A percentile compares a stretch with the other conserved stretches of the same genome.
Evolutionary conservation across 2,888 invertebrate genomes (phyloP).

Genomic region (Rotaria macrura): DNA sequence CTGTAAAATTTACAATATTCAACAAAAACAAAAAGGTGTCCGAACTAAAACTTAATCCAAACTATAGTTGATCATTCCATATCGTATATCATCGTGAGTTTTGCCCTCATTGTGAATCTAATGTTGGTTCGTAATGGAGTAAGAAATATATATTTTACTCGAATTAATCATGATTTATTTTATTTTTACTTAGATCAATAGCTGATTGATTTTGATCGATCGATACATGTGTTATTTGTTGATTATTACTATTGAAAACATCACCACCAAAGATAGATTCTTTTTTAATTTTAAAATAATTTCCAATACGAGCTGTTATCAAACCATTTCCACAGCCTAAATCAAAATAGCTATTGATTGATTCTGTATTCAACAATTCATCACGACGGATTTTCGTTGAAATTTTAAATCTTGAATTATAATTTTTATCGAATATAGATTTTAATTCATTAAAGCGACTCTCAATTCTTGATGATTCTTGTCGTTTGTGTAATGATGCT

Average conservation of each 20-base stretch:
- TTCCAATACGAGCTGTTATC: neutral
- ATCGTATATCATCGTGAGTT: no score
- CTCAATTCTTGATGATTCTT: neutral
- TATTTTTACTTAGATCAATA: neutral
- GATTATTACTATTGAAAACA: neutral
- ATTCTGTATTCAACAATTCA: neutral
- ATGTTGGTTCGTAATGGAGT: no score
- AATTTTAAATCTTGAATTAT: neutral
- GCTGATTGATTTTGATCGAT: neutral
- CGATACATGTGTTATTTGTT: neutral
- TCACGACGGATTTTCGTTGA: neutral
- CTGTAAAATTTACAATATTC: no score
- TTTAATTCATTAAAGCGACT: neutral
- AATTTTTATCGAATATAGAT: neutral
- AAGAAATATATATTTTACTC: no score
- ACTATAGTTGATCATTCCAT: no score
- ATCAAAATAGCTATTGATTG: neutral
- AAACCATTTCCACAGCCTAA: neutral
- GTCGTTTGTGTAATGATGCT: neutral
- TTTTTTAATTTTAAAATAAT: neutral
- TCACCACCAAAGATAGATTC: conserved; percentile 12
- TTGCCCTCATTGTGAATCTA: no score
- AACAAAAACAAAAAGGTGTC: no score
- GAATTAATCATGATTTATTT: no score
- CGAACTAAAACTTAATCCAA: no score